These are phyloP conservation scores for Tortricodes alternella DNA, from an alignment of 2,888 invertebrate species.

Conservation along the genomic window DNA sequence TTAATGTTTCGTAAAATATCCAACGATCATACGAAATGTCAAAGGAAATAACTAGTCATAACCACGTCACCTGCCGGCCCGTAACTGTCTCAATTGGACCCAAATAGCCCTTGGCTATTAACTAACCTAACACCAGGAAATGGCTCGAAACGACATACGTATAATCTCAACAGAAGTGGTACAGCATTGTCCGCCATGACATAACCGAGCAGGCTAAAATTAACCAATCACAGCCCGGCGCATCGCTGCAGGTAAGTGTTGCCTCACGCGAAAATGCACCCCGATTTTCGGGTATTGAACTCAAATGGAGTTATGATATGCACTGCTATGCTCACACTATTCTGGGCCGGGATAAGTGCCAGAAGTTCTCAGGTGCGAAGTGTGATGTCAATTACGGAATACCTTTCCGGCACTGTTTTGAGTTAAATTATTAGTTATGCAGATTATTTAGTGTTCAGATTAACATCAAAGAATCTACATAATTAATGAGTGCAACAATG, in stretches of 20 bases:
- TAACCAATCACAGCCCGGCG: slow-evolving; percentile 67
- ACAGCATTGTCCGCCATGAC: slow-evolving; percentile 65
- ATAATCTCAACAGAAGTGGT: slow-evolving; percentile 35
- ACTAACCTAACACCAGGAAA: slow-evolving; percentile 25
- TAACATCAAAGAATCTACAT: no score
- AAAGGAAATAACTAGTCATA: slow-evolving; percentile 6
- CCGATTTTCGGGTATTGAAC: slow-evolving; percentile 47
- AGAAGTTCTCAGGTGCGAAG: slow-evolving; percentile 65
- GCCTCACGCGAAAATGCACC: slow-evolving; percentile 47
- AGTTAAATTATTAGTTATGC: slow-evolving; percentile 37
- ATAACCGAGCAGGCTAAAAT: slow-evolving; percentile 71
- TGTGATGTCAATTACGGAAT: slow-evolving; percentile 53
- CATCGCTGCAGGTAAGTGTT: slow-evolving; percentile 66
- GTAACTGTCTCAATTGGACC: slow-evolving; percentile 4
- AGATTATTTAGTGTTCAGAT: slow-evolving; percentile 16
- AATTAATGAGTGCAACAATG: no score
- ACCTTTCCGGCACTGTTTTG: slow-evolving; percentile 46
- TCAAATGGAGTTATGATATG: slow-evolving; percentile 32
- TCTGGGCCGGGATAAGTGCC: slow-evolving; percentile 53
- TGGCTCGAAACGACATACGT: background rate
- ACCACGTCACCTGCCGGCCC: slow-evolving; percentile 6
- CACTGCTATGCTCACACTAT: slow-evolving; percentile 36
- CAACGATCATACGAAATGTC: background rate
- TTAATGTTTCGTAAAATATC: background rate
- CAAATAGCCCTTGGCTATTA: slow-evolving; percentile 21